Evolutionary conservation across 2,113 vertebrate genomes (phyloP).

Genomic region (Trematomus loennbergii): DNA sequence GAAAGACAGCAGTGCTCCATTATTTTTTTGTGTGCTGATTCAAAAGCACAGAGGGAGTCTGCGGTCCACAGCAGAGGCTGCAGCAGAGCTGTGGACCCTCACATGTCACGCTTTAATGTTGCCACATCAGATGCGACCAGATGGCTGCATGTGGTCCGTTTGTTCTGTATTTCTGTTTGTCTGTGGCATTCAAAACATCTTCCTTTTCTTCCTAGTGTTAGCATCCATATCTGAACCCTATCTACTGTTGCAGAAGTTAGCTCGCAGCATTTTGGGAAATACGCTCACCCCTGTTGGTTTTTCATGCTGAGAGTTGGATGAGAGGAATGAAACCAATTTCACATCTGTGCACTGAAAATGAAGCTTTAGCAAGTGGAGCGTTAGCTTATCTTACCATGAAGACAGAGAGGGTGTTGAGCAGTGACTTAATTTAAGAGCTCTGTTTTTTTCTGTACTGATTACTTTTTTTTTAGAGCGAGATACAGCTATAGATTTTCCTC

Average conservation of each 20-base stretch:
- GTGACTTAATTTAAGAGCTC: no score
- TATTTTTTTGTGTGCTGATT: constrained; percentile 48
- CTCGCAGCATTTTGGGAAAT: neutral
- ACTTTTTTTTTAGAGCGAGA: no score
- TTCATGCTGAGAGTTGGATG: neutral
- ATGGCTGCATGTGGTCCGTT: constrained; percentile 36
- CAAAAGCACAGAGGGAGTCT: constrained; percentile 29
- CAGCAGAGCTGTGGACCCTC: constrained; percentile 18
- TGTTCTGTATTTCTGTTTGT: constrained; percentile 30
- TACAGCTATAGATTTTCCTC: no score
- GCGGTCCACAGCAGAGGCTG: constrained; percentile 31
- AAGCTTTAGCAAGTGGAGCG: neutral
- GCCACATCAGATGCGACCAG: constrained; percentile 55
- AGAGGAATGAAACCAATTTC: neutral
- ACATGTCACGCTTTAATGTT: constrained; percentile 46
- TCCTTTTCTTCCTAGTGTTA: neutral
- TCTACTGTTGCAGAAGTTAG: neutral
- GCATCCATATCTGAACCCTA: neutral
- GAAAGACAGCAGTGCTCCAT: constrained; percentile 56
- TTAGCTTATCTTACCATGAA: neutral
- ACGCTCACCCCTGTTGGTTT: neutral
- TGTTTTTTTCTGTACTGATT: no score
- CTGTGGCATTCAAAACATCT: constrained; percentile 12
- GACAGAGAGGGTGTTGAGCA: neutral
- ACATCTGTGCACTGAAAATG: neutral